Base-by-base conservation (phyloP, 2,888 invertebrate genomes). In the Trissoscelio sp. region DNA sequence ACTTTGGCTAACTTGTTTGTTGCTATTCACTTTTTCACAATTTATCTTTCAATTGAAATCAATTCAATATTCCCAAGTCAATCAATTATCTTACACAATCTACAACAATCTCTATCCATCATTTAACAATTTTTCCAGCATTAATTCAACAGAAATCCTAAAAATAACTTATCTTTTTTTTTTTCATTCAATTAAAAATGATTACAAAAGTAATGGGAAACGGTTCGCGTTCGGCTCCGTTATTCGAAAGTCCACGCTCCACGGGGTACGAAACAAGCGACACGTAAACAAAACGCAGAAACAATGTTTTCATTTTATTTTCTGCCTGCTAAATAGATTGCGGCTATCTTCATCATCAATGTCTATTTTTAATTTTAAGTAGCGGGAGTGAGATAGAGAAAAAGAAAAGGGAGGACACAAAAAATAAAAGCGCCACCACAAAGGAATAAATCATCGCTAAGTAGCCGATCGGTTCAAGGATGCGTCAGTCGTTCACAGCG, bases 381-480 rank as follows among this genome's bases (percentile, higher is more conserved):
- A 24, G 6, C 6, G 18, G 11, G 48, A 24, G 22, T n/a, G 22
- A 44, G 34, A 24, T 18, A 28, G 24, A 18, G 28, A 55, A 48
- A 34, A 42, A 24, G 51, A 51, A 75, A 14, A 7, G 20, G n/a
- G 37, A 72, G 6, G 24, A 55, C n/a, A n/a, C n/a, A n/a, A 14
- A 64, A 55, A 55, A 12, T 31, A 62, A 51, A 48, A 66, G 70
- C 62, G 44, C 70, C 64, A 80, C 70, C 48, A 70, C 74, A 75
- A 80, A 70, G 80, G 64, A 75, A 74, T 39, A 75, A 64, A 66
- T 75, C 24, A 66, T 60, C 9, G 34, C n/a, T 22, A 42, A 66
- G 62, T 60, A 66, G 42, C 57, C 57, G 75, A 72, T 77, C 66
- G 62, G 80, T 83, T 83, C 79, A 83, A 83, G 82, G 82, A 64